Base-by-base conservation (phyloP, 30 jellyfish, hydroid and myxozoan genomes). In the Calvadosia cruxmelitensis region DNA sequence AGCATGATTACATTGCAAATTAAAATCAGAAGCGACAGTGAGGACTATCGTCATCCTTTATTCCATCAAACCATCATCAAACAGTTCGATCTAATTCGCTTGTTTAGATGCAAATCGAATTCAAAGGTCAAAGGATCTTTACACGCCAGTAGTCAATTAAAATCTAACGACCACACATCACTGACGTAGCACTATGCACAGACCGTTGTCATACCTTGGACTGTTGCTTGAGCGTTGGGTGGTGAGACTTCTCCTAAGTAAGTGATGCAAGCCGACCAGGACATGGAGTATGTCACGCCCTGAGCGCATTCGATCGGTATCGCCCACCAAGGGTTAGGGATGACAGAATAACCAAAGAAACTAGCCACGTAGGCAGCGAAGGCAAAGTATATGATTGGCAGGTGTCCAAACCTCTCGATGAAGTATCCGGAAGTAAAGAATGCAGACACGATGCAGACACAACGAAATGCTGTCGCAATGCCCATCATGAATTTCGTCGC, bases 401-500 rank as follows among this genome's bases (percentile, higher is more conserved):
- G 52, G 49, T 82, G 95, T 0, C 94, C 95, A 30, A 92, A 25
- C 28, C 53, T 74, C 64, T 75, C 85, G 27, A 92, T 77, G 75
- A 92, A 73, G 52, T 29, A 64, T 34, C 84, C 73, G 32, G 99
- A 92, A 48, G 35, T 66, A 32, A 68, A 68, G 75, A 92, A 92
- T 7, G 96, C 99, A 63, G 73, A 35, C 1, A 92, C 69, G 32
- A 92, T 67, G 1, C 96, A 95, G 25, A 68, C 35, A 20, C 94
- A 84, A 63, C 94, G 79, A 10, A 73, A 50, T 3, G 83, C 93
- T 0, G 99, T 84, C 1, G 98, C 99, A 1, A 85, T 77, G 68
- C 96, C 99, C 99, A 92, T 92, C 96, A 92, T 84, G 66, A 92
- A 76, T 49, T 88, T 79, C 15, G 93, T 78, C 2, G 99, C 99